Evolutionary conservation across 1,140 invertebrate genomes (phyloP).

Genomic region (Drosophila sp.): DNA sequence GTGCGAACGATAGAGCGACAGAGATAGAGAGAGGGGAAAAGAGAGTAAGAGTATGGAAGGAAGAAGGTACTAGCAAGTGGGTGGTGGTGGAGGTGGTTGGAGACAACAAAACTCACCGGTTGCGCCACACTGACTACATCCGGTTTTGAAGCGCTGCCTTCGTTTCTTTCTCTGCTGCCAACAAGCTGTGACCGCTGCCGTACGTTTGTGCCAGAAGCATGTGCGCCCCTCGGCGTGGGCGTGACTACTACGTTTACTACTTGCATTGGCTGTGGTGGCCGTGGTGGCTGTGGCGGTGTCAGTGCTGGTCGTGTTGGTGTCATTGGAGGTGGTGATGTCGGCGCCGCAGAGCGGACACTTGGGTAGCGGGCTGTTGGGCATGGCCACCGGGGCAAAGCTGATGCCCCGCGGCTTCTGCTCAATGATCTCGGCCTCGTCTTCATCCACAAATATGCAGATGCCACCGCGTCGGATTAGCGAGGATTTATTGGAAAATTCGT

Average conservation of each 20-base stretch:
- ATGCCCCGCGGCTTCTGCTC: constrained; percentile 68
- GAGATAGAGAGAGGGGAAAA: constrained; percentile 17
- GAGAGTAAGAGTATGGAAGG: background rate
- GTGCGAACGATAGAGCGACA: background rate
- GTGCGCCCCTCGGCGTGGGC: constrained; percentile 42
- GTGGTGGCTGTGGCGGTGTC: constrained; percentile 43
- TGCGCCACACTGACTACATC: constrained; percentile 82
- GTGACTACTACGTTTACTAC: constrained; percentile 74
- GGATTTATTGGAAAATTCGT: constrained; percentile 77
- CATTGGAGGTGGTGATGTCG: constrained; percentile 56
- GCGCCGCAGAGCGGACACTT: constrained; percentile 77
- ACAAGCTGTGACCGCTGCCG: constrained; percentile 64
- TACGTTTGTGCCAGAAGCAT: constrained; percentile 76
- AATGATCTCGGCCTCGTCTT: constrained; percentile 72
- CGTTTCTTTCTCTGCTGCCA: constrained; percentile 74
- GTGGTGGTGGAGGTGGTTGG: constrained; percentile 28
- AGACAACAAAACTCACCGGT: constrained; percentile 79
- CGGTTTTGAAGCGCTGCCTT: constrained; percentile 69
- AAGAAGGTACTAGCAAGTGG: constrained; percentile 10
- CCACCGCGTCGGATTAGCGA: constrained; percentile 81
- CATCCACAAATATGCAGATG: constrained; percentile 83
- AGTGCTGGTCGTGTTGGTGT: constrained; percentile 37
- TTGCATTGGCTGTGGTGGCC: constrained; percentile 55
- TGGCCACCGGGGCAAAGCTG: constrained; percentile 61
- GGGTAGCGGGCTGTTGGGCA: constrained; percentile 54